Conservation (phyloP, 2,888 invertebrate species). For the Tipula vernalis region DNA sequence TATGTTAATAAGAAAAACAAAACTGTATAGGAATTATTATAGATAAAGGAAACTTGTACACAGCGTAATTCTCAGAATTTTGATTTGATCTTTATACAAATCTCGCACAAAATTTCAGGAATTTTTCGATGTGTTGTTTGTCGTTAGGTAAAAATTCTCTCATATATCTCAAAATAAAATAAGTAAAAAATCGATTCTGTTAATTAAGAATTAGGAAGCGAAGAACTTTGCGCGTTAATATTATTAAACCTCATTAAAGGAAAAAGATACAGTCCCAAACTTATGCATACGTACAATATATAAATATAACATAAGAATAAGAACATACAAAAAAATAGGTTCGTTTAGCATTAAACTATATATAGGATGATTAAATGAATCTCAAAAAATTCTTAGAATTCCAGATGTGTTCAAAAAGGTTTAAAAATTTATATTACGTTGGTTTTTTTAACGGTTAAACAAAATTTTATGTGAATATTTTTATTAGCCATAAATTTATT, state of each 20-base stretch:
- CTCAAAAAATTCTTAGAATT: neutral
- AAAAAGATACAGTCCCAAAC: neutral
- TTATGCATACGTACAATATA: neutral
- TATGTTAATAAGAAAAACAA: neutral
- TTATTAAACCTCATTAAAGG: neutral
- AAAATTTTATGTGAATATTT: neutral
- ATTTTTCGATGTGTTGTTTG: neutral
- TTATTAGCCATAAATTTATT: neutral
- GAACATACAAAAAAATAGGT: neutral
- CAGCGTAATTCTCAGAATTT: neutral
- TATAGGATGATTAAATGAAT: neutral
- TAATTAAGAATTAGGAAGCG: neutral
- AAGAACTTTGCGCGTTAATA: neutral
- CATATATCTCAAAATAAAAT: neutral
- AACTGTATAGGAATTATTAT: neutral
- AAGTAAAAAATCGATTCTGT: neutral
- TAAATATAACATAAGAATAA: neutral
- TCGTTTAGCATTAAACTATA: neutral
- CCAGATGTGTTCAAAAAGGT: neutral
- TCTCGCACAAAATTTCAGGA: neutral
- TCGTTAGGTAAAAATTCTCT: neutral
- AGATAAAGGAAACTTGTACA: neutral
- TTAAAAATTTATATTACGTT: neutral
- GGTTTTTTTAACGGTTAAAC: neutral
- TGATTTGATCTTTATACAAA: neutral